A percentile compares a stretch with the other conserved stretches of the same genome.
These are phyloP conservation scores for Laspeyria flexula DNA, from an alignment of 2,888 invertebrate species.

Conservation along the genomic window DNA sequence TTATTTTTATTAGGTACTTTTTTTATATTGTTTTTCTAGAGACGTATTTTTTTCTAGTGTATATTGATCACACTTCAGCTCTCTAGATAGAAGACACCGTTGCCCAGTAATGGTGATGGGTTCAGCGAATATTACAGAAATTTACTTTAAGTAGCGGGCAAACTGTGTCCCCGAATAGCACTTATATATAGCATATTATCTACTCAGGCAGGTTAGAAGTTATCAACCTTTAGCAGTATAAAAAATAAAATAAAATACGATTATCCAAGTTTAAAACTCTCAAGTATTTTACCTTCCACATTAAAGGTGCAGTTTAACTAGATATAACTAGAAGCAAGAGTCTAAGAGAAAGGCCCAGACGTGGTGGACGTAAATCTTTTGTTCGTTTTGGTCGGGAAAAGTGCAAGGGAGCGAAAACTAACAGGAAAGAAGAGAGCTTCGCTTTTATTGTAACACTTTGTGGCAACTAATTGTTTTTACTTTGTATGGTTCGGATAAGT, in stretches of 20 bases:
- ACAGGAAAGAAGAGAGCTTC: constrained; percentile 68
- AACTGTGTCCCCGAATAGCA: no score
- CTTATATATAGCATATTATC: no score
- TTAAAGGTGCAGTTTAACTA: constrained; percentile 37
- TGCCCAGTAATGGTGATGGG: no score
- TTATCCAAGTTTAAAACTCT: constrained; percentile 1
- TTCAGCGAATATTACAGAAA: no score
- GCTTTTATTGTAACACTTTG: constrained; percentile 64
- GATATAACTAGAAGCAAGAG: constrained; percentile 46
- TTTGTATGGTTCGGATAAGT: constrained; percentile 26
- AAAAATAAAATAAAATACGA: background rate
- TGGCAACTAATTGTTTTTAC: constrained; percentile 74
- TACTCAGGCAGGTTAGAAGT: no score
- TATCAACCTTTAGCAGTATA: no score
- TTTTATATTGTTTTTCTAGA: no score
- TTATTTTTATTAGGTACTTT: no score
- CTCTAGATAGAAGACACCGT: no score
- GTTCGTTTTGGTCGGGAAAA: constrained; percentile 70
- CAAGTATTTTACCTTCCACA: constrained; percentile 32
- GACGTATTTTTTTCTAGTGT: no score
- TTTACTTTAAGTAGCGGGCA: no score
- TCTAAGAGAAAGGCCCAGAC: constrained; percentile 63
- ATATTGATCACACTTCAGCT: no score
- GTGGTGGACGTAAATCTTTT: constrained; percentile 73
- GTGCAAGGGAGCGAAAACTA: constrained; percentile 78